A percentile compares a stretch with the other conserved stretches of the same genome.
These are phyloP conservation scores for Cottus gobio DNA, from an alignment of 2,113 vertebrate genomes.

Conservation along the genomic window DNA sequence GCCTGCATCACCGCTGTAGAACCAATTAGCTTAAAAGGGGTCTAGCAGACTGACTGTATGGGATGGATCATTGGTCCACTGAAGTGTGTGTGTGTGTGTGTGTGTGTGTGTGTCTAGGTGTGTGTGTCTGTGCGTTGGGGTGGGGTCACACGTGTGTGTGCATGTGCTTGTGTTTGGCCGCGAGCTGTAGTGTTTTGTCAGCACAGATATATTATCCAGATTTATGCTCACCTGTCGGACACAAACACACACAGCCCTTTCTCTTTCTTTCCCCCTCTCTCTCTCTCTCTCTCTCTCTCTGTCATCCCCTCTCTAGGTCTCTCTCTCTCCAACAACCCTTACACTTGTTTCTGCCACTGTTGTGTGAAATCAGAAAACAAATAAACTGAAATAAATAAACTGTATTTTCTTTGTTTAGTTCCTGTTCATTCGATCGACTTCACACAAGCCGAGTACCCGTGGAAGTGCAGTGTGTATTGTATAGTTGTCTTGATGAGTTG, in stretches of 20 bases:
- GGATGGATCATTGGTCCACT: conserved; percentile 49
- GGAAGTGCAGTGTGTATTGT: background rate
- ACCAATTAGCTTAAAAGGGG: conserved; percentile 74
- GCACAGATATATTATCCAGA: conserved; percentile 62
- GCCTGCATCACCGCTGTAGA: conserved; percentile 44
- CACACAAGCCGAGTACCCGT: background rate
- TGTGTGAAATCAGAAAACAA: conserved; percentile 1
- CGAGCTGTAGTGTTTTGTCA: conserved; percentile 56
- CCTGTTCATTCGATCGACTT: background rate
- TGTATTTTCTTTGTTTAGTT: background rate
- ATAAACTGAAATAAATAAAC: background rate
- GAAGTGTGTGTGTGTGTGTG: conserved; percentile 11
- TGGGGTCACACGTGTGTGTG: conserved; percentile 5
- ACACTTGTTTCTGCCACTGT: background rate
- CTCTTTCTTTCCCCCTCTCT: background rate
- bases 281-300: background rate
- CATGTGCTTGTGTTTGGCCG: conserved; percentile 33
- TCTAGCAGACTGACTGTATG: conserved; percentile 27
- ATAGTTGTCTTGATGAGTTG: too few species aligned
- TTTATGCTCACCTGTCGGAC: conserved; percentile 53
- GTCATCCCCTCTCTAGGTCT: background rate
- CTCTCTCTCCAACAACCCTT: background rate
- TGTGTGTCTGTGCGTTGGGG: conserved; percentile 21
- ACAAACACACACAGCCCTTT: conserved; percentile 13
- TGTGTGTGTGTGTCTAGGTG: conserved; percentile 17